These are phyloP conservation scores for Drepana arcuata DNA, from an alignment of 1,140 invertebrate genomes.

Conservation along the genomic window DNA sequence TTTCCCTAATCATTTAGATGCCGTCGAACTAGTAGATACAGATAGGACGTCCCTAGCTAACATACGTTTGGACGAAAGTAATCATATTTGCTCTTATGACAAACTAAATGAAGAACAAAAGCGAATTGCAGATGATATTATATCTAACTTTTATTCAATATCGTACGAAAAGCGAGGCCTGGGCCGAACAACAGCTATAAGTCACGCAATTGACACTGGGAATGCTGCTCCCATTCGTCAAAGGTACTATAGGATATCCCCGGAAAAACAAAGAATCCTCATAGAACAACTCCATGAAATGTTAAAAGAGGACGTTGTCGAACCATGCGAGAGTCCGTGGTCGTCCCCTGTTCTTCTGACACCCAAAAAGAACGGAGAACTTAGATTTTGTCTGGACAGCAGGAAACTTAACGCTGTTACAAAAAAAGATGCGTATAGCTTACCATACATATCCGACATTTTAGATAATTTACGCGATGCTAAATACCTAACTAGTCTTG, in stretches of 20 bases:
- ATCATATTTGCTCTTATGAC: slow-evolving; percentile 5
- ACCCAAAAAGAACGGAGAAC: slow-evolving; percentile 25
- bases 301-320: not conserved
- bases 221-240: not conserved
- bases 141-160: not conserved
- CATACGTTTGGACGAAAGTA: not conserved
- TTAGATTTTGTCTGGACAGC: not conserved
- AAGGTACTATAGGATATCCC: not conserved
- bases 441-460: not conserved
- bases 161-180: slow-evolving; percentile 6
- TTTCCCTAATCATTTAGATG: slow-evolving; percentile 1
- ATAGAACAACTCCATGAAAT: not conserved
- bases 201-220: not conserved
- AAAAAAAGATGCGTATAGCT: slow-evolving; percentile 29
- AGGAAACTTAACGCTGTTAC: not conserved
- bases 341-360: slow-evolving; percentile 2
- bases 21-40: not conserved
- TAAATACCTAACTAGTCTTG: not conserved
- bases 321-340: not conserved
- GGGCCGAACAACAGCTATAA: slow-evolving; percentile 14
- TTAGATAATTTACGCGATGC: slow-evolving; percentile 1
- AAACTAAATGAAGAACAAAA: slow-evolving; percentile 1
- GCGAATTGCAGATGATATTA: not conserved
- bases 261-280: not conserved
- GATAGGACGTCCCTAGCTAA: not conserved